Conservation (phyloP, 2,888 invertebrate species). For the Trichopria drosophilae region DNA sequence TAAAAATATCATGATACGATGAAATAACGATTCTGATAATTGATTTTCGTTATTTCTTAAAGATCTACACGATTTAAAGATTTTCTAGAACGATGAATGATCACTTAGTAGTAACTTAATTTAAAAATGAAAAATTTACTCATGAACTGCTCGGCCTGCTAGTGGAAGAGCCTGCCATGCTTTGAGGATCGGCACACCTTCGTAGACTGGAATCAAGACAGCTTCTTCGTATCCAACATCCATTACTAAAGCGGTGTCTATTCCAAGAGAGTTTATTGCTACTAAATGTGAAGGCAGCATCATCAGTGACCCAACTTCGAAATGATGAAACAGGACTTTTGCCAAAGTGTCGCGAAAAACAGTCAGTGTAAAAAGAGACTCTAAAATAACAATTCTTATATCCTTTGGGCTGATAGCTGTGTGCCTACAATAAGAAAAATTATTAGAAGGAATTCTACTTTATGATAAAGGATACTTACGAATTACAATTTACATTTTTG, state of each 20-base stretch:
- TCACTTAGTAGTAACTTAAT: slow-evolving; percentile 19
- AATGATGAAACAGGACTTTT: slow-evolving; percentile 88
- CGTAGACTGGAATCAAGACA: slow-evolving; percentile 78
- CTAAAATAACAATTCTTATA: slow-evolving; percentile 86
- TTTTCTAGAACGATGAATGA: neutral
- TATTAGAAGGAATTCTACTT: too few relatives aligned
- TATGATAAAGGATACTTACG: too few relatives aligned
- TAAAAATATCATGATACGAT: too few relatives aligned
- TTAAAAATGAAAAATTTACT: slow-evolving; percentile 59
- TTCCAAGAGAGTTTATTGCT: slow-evolving; percentile 79
- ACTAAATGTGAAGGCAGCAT: slow-evolving; percentile 87
- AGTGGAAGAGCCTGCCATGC: slow-evolving; percentile 82
- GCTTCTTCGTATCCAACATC: slow-evolving; percentile 88
- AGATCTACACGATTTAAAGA: neutral
- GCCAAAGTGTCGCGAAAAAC: slow-evolving; percentile 85
- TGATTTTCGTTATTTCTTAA: neutral
- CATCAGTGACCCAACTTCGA: slow-evolving; percentile 76
- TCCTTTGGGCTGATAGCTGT: slow-evolving; percentile 92
- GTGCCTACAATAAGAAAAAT: slow-evolving; percentile 64
- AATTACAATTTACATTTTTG: too few relatives aligned
- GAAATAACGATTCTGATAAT: too few relatives aligned
- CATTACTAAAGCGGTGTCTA: slow-evolving; percentile 80
- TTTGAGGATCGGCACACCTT: slow-evolving; percentile 82
- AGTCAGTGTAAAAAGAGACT: slow-evolving; percentile 83
- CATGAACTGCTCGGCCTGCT: slow-evolving; percentile 73